A percentile compares a stretch with the other conserved stretches of the same genome.
Evolutionary conservation across 2,888 invertebrate genomes (phyloP).

Genomic region (Catocala fraxini): DNA sequence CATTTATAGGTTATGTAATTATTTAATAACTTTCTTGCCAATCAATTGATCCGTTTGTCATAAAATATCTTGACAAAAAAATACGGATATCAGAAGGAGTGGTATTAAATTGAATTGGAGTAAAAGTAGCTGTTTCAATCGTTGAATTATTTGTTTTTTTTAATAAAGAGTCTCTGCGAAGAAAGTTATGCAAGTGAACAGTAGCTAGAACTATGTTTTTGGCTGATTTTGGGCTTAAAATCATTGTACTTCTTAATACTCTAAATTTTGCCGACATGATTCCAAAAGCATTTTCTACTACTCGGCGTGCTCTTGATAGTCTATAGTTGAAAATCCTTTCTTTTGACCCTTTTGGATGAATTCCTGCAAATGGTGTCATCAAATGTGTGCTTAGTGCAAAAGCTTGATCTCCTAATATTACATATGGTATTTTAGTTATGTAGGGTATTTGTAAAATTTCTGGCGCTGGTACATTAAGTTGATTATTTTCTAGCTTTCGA

Average conservation of each 20-base stretch:
- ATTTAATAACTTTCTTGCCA: slow-evolving; percentile 32
- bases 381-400: slow-evolving; percentile 27
- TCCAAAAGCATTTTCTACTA: slow-evolving; percentile 33
- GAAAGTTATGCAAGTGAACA: slow-evolving; percentile 33
- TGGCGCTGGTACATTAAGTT: slow-evolving; percentile 30
- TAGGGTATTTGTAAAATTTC: slow-evolving; percentile 37
- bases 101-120: slow-evolving; percentile 30
- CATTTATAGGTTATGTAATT: slow-evolving; percentile 24
- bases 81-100: slow-evolving; percentile 32
- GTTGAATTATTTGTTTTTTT: slow-evolving; percentile 20
- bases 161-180: slow-evolving; percentile 25
- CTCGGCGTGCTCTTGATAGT: slow-evolving; percentile 39
- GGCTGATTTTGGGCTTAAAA: slow-evolving; percentile 20
- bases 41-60: slow-evolving; percentile 32
- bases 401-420: slow-evolving; percentile 37
- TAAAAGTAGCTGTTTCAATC: slow-evolving; percentile 28
- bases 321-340: slow-evolving; percentile 38
- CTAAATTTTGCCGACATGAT: slow-evolving; percentile 22
- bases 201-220: slow-evolving; percentile 26
- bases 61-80: slow-evolving; percentile 33
- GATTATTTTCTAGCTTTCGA: slow-evolving; percentile 30
- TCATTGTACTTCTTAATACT: slow-evolving; percentile 20
- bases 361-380: slow-evolving; percentile 36
- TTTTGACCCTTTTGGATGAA: slow-evolving; percentile 32
- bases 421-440: slow-evolving; percentile 30